A percentile compares a stretch with the other conserved stretches of the same genome.
These are phyloP conservation scores for Thaleichthys pacificus DNA, from an alignment of 2,797 vertebrate species.

Conservation along the genomic window DNA sequence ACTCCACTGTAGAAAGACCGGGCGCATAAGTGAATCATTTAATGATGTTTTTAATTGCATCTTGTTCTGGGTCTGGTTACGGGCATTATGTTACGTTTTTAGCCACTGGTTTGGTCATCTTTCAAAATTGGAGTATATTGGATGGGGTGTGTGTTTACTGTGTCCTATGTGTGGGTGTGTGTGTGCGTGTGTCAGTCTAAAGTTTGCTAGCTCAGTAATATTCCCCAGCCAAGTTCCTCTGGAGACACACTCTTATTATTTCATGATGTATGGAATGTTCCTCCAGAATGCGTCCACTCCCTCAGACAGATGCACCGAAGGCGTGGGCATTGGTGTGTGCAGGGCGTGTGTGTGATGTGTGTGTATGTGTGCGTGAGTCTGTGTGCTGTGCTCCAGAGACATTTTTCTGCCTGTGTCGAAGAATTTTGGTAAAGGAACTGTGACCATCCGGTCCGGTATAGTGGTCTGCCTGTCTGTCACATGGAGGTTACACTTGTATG, in stretches of 20 bases:
- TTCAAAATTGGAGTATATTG: not conserved
- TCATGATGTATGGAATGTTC: conserved; percentile 17
- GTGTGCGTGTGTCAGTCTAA: conserved; percentile 1
- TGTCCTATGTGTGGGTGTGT: not conserved
- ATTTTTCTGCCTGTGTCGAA: not conserved
- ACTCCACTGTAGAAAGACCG: conserved; percentile 14
- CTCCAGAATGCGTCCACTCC: not conserved
- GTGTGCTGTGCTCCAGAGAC: not conserved
- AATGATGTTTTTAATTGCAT: not conserved
- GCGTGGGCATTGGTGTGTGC: conserved; percentile 12
- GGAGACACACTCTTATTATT: conserved; percentile 19
- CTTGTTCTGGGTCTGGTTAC: not conserved
- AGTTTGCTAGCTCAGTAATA: conserved; percentile 11
- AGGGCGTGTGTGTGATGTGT: conserved; percentile 1
- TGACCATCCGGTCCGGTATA: too few relatives aligned
- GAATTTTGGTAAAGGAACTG: not conserved
- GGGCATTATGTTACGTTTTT: not conserved
- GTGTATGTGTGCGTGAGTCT: not conserved
- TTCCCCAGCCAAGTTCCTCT: conserved; percentile 5
- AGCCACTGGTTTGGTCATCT: not conserved
- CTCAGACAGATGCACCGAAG: conserved; percentile 10
- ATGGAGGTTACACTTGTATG: too few relatives aligned
- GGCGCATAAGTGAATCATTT: conserved; percentile 10
- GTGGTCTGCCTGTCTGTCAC: too few relatives aligned
- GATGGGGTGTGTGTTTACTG: not conserved